Evolutionary conservation across 1,140 invertebrate species (phyloP), one percentile per base, ranked within the genome.

Genomic region (Eueides isabella): DNA sequence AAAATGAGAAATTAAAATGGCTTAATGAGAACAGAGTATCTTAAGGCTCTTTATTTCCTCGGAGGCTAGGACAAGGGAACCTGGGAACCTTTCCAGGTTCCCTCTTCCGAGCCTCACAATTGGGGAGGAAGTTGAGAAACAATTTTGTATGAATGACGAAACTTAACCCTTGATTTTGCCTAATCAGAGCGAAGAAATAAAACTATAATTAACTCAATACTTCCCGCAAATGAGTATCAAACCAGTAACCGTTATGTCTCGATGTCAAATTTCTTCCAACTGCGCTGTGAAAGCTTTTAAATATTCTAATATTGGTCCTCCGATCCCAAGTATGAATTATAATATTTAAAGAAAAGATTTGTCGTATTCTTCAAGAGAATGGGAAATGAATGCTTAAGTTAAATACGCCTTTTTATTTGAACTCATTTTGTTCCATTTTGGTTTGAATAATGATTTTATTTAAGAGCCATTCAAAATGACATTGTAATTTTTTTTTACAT

Each of bases 291-390:
- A n/a, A n/a, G 23, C 11, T 23, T 11, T 26, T 4, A 11, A 55
- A 55, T 23, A 55, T 55, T 55, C 23, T 26, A 55, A 55, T 19
- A 55, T 67, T 55, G 41, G 31, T 48, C n/a, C n/a, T n/a, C n/a
- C n/a, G 16, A n/a, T 55, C 29, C 29, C 28, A 23, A 67, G 29
- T 48, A 48, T 14, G 14, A 67, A 67, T 67, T 48, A 67, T 48
- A 67, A 67, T 67, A 67, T 67, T 67, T 28, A 30, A 48, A 67
- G 38, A 67, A 67, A 67, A 48, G 28, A 55, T 55, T 55, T 55
- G 48, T 55, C 48, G 19, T 55, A 55, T 26, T 55, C 48, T 55
- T 55, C 23, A 26, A 55, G 48, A 55, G 9, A 55, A 55, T 55
- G 19, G 48, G 23, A 55, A 26, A 55, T 26, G 48, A 55, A 55